Evolutionary conservation across 2,113 vertebrate genomes (phyloP), one percentile per base, ranked within the genome.

Genomic region (Xiphias gladius): DNA sequence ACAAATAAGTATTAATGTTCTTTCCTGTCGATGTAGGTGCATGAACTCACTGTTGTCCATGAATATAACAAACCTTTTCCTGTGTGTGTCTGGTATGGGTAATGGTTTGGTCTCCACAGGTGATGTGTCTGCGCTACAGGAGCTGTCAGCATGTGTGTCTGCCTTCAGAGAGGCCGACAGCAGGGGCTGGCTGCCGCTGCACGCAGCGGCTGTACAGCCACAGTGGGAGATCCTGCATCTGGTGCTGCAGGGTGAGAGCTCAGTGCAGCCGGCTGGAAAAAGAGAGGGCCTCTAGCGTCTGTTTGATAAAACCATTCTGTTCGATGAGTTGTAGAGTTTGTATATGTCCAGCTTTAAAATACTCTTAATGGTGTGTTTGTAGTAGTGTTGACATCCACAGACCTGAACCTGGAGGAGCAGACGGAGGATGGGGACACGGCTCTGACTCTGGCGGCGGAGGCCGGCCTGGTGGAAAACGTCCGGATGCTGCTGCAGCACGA

Each of bases 111-210:
- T 73, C 70, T 77, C 61, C 78, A 75, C 90, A 97, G 96, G 96
- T 80, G 94, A 96, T 73, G 86, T 95, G 39, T 92, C 84, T 82
- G 87, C 85, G 0, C 94, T 98, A 65, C 95, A 94, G 86, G 89
- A 91, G 24, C 82, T 95, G 89, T 93, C 94, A 52, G 91, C 93
- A 72, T 87, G 79, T 16, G 91, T 61, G 9, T 94, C 91, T 37
- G 93, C 95, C 70, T 94, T 97, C 88, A 94, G 92, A 87, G 96
- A 97, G 94, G 94, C 92, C 11, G 96, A 97, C 94, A 93, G 94
- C 59, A 94, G 88, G 80, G 96, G 96, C 0, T 94, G 95, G 94
- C 95, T 96, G 83, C 96, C 96, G 43, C 70, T 98, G 71, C 97
- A 97, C 12, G 85, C 95, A 43, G 96, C 96, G 52, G 96, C 94